Evolutionary conservation across 1,140 invertebrate species (phyloP).

Genomic region (Araneus ventricosus): DNA sequence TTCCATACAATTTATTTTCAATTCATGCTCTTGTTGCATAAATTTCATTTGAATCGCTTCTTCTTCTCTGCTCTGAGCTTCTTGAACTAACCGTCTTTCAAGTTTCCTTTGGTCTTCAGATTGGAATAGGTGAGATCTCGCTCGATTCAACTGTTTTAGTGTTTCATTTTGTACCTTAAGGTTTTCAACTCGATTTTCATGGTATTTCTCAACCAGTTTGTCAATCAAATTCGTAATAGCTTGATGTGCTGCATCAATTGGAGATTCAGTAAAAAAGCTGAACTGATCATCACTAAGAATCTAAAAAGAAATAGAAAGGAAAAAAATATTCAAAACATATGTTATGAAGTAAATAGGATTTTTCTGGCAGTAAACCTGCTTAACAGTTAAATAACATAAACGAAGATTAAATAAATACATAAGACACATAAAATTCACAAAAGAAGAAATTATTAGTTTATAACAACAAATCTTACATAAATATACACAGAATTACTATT

Average conservation of each 20-base stretch:
- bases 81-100: not conserved
- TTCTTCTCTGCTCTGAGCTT: slow-evolving; percentile 27
- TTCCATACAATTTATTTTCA: slow-evolving; percentile 62
- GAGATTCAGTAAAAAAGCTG: slow-evolving; percentile 69
- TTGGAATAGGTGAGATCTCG: not conserved
- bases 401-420: not conserved
- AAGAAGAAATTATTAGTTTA: no score
- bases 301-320: not conserved
- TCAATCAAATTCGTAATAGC: slow-evolving; percentile 62
- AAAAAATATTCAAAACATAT: no score
- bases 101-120: slow-evolving; percentile 51
- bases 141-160: not conserved
- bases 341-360: not conserved
- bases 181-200: slow-evolving; percentile 68
- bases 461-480: no score
- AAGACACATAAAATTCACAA: not conserved
- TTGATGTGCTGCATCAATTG: slow-evolving; percentile 64
- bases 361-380: not conserved
- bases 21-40: slow-evolving; percentile 54
- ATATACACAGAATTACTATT: no score
- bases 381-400: no score
- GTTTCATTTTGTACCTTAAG: slow-evolving; percentile 56
- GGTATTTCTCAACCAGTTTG: slow-evolving; percentile 73
- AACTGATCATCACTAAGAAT: slow-evolving; percentile 56
- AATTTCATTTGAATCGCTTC: slow-evolving; percentile 23